phyloP scores from a whole-genome alignment of 2,113 vertebrate species.

The Passer montanus region DNA sequence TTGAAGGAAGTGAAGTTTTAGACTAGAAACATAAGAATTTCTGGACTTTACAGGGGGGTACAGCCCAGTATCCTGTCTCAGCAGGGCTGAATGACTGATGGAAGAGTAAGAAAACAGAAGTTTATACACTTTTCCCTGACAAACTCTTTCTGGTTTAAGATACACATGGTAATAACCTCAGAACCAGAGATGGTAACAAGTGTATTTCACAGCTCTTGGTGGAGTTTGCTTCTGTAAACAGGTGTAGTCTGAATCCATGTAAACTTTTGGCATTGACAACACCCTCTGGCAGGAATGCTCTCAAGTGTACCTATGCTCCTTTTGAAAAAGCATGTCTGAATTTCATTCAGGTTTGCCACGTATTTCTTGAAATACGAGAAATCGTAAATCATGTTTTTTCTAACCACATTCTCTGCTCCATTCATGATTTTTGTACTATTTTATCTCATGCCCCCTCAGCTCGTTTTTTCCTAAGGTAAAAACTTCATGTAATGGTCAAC shows the following conservation, averaged over 20 bases:
- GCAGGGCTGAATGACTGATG: background rate
- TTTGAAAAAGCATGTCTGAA: background rate
- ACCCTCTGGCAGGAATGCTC: background rate
- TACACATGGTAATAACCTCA: background rate
- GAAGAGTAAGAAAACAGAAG: background rate
- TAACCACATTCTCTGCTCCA: background rate
- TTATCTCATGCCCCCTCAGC: background rate
- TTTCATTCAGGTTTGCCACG: background rate
- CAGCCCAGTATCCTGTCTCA: background rate
- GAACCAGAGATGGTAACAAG: background rate
- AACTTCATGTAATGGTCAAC: background rate
- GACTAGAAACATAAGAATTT: background rate
- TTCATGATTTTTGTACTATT: background rate
- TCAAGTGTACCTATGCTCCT: no score
- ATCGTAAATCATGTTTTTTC: background rate
- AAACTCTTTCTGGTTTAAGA: background rate
- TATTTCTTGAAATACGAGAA: background rate
- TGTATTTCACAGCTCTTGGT: background rate
- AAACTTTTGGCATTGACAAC: background rate
- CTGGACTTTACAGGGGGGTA: background rate
- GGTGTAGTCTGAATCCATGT: background rate
- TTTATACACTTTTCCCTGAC: background rate
- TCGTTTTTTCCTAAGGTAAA: background rate
- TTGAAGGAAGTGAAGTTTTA: background rate
- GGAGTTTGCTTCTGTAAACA: rapidly evolving